These are phyloP conservation scores for Drosophila quadrilineata DNA, from an alignment of 1,140 invertebrate species.

Conservation along the genomic window DNA sequence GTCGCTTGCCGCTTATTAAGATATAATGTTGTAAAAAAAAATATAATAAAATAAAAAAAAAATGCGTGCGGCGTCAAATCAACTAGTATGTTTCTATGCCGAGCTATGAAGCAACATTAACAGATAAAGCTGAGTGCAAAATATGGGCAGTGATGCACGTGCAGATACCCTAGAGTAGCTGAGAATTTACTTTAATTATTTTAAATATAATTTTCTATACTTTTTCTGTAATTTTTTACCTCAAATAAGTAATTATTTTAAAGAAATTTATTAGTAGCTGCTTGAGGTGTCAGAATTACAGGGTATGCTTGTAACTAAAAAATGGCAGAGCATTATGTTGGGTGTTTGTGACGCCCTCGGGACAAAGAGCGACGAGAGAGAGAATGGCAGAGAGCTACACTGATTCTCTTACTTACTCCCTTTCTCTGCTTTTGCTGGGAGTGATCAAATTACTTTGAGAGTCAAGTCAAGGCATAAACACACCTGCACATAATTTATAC, in stretches of 20 bases:
- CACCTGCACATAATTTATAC: constrained; percentile 1
- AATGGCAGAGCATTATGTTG: constrained; percentile 22
- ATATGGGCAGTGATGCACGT: not conserved
- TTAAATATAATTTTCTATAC: not conserved
- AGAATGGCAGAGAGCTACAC: constrained; percentile 14
- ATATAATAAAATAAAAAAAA: too few species aligned
- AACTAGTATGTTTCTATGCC: constrained; percentile 55
- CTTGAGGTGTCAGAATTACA: not conserved
- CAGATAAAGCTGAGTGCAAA: constrained; percentile 12
- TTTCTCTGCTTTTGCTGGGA: constrained; percentile 21
- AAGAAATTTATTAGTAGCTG: too few species aligned
- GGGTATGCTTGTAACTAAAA: constrained; percentile 16
- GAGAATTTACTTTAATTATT: too few species aligned
- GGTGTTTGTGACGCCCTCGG: constrained; percentile 38
- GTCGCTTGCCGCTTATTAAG: constrained; percentile 67
- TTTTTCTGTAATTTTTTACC: too few species aligned
- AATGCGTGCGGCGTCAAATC: constrained; percentile 69
- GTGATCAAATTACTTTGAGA: constrained; percentile 44
- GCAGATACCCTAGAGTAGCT: constrained; percentile 5
- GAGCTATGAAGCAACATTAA: constrained; percentile 50
- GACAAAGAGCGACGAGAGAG: too few species aligned
- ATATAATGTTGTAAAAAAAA: constrained; percentile 75
- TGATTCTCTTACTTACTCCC: too few species aligned
- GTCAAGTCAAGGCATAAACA: not conserved
- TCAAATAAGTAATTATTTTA: too few species aligned